Evolutionary conservation across 2,888 invertebrate species (phyloP).

Genomic region (Drosophila aldrichi): DNA sequence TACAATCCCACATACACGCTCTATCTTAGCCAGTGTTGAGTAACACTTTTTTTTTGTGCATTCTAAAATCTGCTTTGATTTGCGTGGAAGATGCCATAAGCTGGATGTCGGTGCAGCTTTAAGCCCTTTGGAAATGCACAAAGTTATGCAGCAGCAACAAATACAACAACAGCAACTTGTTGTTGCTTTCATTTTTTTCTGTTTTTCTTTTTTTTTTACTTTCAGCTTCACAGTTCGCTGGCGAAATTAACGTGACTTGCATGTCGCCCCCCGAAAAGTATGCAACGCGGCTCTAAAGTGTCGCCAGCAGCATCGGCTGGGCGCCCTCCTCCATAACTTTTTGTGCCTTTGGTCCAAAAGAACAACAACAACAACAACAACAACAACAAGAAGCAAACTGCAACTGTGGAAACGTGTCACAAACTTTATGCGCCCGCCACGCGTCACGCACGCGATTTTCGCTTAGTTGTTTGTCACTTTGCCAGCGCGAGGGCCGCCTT

Average conservation of each 20-base stretch:
- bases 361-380: slow-evolving; percentile 6
- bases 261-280: slow-evolving; percentile 70
- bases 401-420: slow-evolving; percentile 77
- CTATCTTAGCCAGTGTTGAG: neutral
- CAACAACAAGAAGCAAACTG: slow-evolving; percentile 53
- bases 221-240: slow-evolving; percentile 70
- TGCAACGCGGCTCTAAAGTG: slow-evolving; percentile 76
- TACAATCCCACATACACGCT: neutral
- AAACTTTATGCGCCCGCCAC: slow-evolving; percentile 77
- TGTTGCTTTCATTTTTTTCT: slow-evolving; percentile 36
- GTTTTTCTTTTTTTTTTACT: slow-evolving; percentile 38
- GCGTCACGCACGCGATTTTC: slow-evolving; percentile 80
- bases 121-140: slow-evolving; percentile 70
- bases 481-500: neutral
- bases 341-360: slow-evolving; percentile 43
- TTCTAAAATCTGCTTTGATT: slow-evolving; percentile 10
- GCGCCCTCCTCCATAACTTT: slow-evolving; percentile 40
- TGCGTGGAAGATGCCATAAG: slow-evolving; percentile 25
- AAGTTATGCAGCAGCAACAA: slow-evolving; percentile 48
- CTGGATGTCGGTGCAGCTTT: slow-evolving; percentile 55
- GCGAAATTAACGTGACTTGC: slow-evolving; percentile 77
- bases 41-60: neutral
- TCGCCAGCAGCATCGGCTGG: slow-evolving; percentile 59
- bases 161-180: slow-evolving; percentile 10
- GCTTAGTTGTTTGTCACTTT: slow-evolving; percentile 79